Evolutionary conservation across 1,140 invertebrate species (phyloP).

Genomic region (Glomeris maerens): DNA sequence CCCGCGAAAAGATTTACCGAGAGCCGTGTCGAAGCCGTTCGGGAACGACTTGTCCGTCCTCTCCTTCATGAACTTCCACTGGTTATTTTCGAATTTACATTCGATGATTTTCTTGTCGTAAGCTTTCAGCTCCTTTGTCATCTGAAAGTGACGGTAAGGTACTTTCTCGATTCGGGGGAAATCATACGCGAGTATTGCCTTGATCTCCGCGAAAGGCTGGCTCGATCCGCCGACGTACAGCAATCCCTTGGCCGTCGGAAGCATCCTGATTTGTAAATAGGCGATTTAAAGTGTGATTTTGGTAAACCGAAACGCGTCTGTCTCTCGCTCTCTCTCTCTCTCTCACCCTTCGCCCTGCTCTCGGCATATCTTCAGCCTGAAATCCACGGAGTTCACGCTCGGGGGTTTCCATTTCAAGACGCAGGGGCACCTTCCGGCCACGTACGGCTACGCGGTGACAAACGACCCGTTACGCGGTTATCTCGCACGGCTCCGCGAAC

Average conservation of each 20-base stretch:
- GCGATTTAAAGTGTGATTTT: neutral
- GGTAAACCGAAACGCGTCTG: too few species aligned
- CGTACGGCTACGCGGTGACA: conserved; percentile 5
- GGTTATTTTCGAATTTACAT: conserved; percentile 54
- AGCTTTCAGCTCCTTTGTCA: conserved; percentile 53
- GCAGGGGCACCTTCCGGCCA: neutral
- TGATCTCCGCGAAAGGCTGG: conserved; percentile 55
- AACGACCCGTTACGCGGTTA: neutral
- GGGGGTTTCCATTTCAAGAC: conserved; percentile 97
- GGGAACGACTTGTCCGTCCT: conserved; percentile 94
- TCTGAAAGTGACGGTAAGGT: conserved; percentile 20
- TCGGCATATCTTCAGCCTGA: conserved; percentile 65
- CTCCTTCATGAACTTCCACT: conserved; percentile 92
- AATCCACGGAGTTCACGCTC: conserved; percentile 88
- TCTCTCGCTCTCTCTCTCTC: too few species aligned
- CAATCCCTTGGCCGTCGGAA: conserved; percentile 55
- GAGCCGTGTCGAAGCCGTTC: conserved; percentile 69
- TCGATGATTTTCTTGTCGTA: conserved; percentile 92
- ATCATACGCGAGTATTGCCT: too few species aligned
- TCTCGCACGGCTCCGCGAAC: neutral
- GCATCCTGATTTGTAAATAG: conserved; percentile 28
- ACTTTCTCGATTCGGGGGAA: conserved; percentile 10
- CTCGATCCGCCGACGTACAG: conserved; percentile 61
- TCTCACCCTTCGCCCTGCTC: conserved; percentile 46
- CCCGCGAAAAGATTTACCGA: conserved; percentile 43